phyloP scores from a whole-genome alignment of 2,113 vertebrate genomes.

The Fregata magnificens region DNA sequence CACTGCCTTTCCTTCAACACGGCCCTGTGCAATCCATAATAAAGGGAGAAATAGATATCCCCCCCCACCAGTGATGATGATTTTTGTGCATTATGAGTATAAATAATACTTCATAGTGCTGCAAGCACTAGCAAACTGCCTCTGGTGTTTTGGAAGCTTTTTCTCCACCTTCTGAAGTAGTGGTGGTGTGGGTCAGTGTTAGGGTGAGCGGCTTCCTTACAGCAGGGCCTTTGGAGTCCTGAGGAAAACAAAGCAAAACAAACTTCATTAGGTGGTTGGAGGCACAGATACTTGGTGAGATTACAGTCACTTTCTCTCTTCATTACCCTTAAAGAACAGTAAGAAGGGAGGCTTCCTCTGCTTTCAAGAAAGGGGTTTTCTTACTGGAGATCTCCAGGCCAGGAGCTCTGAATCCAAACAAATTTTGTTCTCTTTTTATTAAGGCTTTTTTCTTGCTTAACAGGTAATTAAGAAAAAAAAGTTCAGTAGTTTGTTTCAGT shows the following conservation, averaged over 20 bases:
- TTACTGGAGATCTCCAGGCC: not conserved
- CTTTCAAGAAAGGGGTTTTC: not conserved
- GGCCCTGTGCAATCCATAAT: not conserved
- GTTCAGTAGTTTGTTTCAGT: too few species aligned
- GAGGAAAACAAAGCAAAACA: not conserved
- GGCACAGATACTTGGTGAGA: not conserved
- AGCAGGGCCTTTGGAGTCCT: not conserved
- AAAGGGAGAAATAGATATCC: not conserved
- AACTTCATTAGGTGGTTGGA: not conserved
- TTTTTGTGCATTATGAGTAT: not conserved
- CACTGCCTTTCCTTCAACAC: not conserved
- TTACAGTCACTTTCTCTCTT: not conserved
- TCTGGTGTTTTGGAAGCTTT: not conserved
- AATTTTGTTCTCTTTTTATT: too few species aligned
- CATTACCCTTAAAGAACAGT: not conserved
- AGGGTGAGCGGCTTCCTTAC: not conserved
- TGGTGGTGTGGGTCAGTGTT: too few species aligned
- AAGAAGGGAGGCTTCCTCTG: not conserved
- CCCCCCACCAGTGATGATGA: not conserved
- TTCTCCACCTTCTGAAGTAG: not conserved
- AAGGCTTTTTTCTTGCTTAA: too few species aligned
- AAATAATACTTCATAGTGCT: not conserved
- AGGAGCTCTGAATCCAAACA: not conserved
- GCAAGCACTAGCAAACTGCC: not conserved
- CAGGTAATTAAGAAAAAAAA: too few species aligned